Evolutionary conservation across 1,140 invertebrate species (phyloP).

Genomic region (Popillia japonica): DNA sequence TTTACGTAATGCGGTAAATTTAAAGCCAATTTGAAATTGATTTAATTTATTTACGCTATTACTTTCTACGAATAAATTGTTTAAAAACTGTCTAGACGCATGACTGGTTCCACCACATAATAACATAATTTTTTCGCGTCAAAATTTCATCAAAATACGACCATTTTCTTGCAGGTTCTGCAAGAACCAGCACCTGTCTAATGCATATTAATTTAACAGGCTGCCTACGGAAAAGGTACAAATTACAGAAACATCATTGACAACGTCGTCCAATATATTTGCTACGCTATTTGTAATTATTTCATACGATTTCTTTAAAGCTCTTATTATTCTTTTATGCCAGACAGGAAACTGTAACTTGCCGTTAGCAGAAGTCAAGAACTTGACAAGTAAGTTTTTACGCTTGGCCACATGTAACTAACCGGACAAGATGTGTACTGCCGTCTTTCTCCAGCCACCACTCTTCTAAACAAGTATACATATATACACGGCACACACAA

Average conservation of each 20-base stretch:
- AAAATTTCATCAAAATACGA: too few relatives aligned
- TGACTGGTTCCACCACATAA: neutral
- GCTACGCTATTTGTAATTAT: neutral
- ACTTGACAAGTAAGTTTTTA: slow-evolving; percentile 31
- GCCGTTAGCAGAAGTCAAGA: slow-evolving; percentile 30
- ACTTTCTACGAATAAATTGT: neutral
- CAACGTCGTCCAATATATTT: neutral
- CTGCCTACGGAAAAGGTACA: too few relatives aligned
- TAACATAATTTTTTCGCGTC: too few relatives aligned
- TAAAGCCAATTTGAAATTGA: neutral
- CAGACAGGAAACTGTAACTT: slow-evolving; percentile 22
- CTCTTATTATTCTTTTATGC: slow-evolving; percentile 21
- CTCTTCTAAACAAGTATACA: slow-evolving; percentile 17
- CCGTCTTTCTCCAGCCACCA: neutral
- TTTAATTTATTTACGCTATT: neutral
- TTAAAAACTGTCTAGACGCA: neutral
- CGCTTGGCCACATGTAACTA: slow-evolving; percentile 28
- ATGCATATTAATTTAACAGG: too few relatives aligned
- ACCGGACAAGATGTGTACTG: slow-evolving; percentile 21
- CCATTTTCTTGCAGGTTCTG: too few relatives aligned
- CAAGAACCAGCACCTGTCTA: too few relatives aligned
- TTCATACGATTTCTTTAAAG: neutral
- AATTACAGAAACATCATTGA: neutral
- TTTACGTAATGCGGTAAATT: slow-evolving; percentile 1
- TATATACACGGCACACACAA: too few relatives aligned